Conservation (phyloP, 2,797 vertebrate species). For the Rhinella marina region DNA sequence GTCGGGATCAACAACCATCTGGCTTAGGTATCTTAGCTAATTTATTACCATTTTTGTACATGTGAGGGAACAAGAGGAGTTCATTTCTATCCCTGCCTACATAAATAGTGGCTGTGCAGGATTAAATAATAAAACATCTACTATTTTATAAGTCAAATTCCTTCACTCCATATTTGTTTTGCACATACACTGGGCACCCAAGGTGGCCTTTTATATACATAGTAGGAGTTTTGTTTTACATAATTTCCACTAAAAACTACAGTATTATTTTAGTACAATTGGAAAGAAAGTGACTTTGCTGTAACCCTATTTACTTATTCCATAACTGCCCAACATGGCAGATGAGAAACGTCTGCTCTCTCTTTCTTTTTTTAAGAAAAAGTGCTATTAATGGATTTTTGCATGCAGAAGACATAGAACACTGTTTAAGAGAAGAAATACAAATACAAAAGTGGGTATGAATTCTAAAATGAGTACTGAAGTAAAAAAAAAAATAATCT, state of each 20-base stretch:
- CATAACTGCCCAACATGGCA: not conserved
- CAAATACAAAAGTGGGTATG: not conserved
- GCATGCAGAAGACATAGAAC: slow-evolving; percentile 25
- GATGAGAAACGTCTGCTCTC: not conserved
- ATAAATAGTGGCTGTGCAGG: too few relatives aligned
- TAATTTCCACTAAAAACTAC: not conserved
- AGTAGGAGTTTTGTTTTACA: not conserved
- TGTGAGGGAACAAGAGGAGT: too few relatives aligned
- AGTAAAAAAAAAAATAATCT: not conserved
- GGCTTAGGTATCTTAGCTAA: not conserved
- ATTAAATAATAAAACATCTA: too few relatives aligned
- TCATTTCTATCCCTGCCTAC: too few relatives aligned
- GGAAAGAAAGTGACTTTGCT: too few relatives aligned
- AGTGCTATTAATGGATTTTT: not conserved
- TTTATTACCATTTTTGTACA: not conserved
- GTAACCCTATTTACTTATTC: not conserved
- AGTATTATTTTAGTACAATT: not conserved
- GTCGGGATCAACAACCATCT: not conserved
- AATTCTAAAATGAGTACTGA: not conserved
- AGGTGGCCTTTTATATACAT: not conserved
- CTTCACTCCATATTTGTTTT: not conserved
- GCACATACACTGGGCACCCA: not conserved
- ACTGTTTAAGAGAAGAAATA: not conserved
- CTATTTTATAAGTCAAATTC: too few relatives aligned
- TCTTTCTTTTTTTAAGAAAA: not conserved